Evolutionary conservation across 2,888 invertebrate genomes (phyloP).

Genomic region (Xanthorhoe spadicearia): DNA sequence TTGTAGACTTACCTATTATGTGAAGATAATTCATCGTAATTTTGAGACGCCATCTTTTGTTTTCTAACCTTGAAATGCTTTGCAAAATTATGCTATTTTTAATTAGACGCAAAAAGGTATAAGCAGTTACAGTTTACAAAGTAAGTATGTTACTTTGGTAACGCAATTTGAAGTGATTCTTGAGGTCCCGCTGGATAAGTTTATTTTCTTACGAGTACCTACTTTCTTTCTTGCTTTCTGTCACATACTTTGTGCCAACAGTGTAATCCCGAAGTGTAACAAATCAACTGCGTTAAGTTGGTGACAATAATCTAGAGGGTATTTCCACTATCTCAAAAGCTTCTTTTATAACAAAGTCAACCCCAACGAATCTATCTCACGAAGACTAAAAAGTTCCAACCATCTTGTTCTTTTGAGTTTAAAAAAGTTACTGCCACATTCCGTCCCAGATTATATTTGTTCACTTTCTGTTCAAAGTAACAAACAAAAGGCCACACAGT

Average conservation of each 20-base stretch:
- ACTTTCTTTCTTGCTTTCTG: too few relatives aligned
- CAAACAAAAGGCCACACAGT: constrained; percentile 29
- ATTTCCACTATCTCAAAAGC: neutral
- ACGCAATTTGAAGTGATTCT: too few relatives aligned
- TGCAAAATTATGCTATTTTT: neutral
- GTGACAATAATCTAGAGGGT: neutral
- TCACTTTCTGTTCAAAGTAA: constrained; percentile 29
- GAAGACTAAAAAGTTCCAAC: constrained; percentile 1
- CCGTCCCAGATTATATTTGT: constrained; percentile 23
- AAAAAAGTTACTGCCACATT: constrained; percentile 15
- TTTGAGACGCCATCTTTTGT: constrained; percentile 9
- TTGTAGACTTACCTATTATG: constrained; percentile 32
- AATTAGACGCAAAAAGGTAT: too few relatives aligned
- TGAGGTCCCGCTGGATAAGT: too few relatives aligned
- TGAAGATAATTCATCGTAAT: constrained; percentile 22
- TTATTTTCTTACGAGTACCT: too few relatives aligned
- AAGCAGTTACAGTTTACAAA: too few relatives aligned
- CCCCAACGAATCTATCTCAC: constrained; percentile 5
- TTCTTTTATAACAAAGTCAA: neutral
- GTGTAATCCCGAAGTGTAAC: too few relatives aligned
- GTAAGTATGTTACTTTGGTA: too few relatives aligned
- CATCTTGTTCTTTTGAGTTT: constrained; percentile 22
- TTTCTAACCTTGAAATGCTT: neutral
- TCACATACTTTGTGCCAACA: too few relatives aligned
- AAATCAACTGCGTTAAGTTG: too few relatives aligned